phyloP scores from a whole-genome alignment of 2,888 invertebrate genomes.

The Drosophila mimetica region DNA sequence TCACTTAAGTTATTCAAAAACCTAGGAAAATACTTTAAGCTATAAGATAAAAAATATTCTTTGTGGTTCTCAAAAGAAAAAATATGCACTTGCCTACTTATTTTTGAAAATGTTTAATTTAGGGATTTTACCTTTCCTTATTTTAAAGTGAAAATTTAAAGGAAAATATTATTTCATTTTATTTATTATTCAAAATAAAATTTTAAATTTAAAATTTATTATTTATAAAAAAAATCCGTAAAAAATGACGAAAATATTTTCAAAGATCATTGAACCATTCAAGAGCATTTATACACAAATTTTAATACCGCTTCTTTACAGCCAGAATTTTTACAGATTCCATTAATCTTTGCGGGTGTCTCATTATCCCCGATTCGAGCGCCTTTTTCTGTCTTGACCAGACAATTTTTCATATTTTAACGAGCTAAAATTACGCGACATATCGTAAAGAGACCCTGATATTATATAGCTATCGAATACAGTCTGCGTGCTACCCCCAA shows the following conservation, averaged over 20 bases:
- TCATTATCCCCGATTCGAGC: slow-evolving; percentile 22
- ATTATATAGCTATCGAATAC: slow-evolving; percentile 41
- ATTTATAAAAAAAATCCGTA: background rate
- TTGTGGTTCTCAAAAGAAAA: no score
- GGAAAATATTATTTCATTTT: no score
- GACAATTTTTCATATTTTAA: slow-evolving; percentile 56
- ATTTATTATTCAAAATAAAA: no score
- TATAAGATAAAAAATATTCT: background rate
- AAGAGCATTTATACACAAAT: background rate
- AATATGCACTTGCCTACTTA: no score
- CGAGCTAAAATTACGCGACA: slow-evolving; percentile 52
- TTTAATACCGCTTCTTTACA: slow-evolving; percentile 6
- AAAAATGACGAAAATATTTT: background rate
- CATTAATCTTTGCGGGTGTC: slow-evolving; percentile 31
- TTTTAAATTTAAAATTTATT: background rate
- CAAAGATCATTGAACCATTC: slow-evolving; percentile 14
- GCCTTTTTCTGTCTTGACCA: slow-evolving; percentile 4
- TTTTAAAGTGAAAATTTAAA: no score
- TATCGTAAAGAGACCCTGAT: slow-evolving; percentile 67
- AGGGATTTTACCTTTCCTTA: no score
- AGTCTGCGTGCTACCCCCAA: slow-evolving; percentile 5
- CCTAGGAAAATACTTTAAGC: background rate
- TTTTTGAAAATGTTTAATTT: no score
- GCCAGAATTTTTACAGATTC: slow-evolving; percentile 1
- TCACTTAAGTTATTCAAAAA: background rate